Percentiles rank a stretch among this genome's conserved stretches.
Conservation (phyloP, 2,888 invertebrate species). For the Pharmacophagus antenor region DNA sequence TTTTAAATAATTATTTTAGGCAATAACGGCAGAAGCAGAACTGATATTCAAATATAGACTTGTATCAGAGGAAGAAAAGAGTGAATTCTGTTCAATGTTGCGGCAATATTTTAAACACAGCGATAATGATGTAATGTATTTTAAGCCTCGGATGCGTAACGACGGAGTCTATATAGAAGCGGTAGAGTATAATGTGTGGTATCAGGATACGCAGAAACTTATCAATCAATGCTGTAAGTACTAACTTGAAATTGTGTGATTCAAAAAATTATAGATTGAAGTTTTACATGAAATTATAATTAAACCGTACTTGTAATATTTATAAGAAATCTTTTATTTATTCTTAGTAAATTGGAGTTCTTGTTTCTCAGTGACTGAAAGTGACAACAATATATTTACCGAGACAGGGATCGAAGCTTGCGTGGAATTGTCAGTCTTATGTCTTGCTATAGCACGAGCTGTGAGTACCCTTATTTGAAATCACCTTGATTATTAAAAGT, state of each 20-base stretch:
- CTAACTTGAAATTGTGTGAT: neutral
- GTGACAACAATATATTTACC: conserved; percentile 62
- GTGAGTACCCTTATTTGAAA: conserved; percentile 46
- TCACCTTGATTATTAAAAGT: too few relatives aligned
- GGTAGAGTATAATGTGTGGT: conserved; percentile 82
- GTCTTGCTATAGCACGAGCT: conserved; percentile 56
- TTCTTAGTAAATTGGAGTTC: neutral
- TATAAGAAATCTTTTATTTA: neutral
- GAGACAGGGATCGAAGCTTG: conserved; percentile 63
- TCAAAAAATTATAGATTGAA: too few relatives aligned
- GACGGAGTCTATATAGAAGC: conserved; percentile 67
- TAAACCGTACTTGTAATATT: neutral
- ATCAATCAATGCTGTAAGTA: conserved; percentile 84
- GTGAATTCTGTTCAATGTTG: conserved; percentile 83
- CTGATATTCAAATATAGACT: conserved; percentile 89
- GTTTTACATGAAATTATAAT: too few relatives aligned
- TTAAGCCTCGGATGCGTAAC: conserved; percentile 50
- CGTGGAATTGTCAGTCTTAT: conserved; percentile 55
- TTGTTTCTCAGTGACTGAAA: conserved; percentile 56
- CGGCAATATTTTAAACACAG: conserved; percentile 62
- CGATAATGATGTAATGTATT: conserved; percentile 49
- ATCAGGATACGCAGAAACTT: conserved; percentile 80
- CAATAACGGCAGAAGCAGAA: conserved; percentile 87
- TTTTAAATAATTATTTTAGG: conserved; percentile 67
- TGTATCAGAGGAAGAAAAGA: conserved; percentile 82